Percentiles rank a stretch among this genome's conserved stretches.
Evolutionary conservation across 2,113 vertebrate genomes (phyloP).

Genomic region (Corythornis madagascariensis): DNA sequence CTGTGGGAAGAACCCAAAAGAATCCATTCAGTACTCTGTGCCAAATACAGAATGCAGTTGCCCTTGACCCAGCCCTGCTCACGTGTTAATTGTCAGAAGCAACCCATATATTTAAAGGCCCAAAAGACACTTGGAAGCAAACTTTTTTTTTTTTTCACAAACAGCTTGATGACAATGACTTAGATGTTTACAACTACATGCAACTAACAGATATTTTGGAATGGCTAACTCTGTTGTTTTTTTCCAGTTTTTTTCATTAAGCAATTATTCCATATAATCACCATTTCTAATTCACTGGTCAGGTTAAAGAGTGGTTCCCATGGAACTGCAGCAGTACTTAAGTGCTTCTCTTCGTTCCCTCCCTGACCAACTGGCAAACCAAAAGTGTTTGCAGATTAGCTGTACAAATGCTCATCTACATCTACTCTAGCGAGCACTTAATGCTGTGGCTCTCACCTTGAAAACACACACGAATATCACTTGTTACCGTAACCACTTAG

Average conservation of each 20-base stretch:
- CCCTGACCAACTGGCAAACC: not conserved
- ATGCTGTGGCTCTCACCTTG: not conserved
- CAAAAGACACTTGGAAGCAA: not conserved
- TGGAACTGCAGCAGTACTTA: not conserved
- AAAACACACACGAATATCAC: not conserved
- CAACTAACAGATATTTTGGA: not conserved
- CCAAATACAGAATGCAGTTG: not conserved
- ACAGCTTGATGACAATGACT: not conserved
- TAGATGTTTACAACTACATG: not conserved
- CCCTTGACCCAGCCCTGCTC: not conserved
- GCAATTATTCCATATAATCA: not conserved
- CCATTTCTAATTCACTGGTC: not conserved
- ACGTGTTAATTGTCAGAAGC: not conserved
- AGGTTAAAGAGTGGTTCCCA: not conserved
- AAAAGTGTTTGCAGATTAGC: not conserved
- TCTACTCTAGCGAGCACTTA: not conserved
- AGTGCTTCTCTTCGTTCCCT: not conserved
- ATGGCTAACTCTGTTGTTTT: not conserved
- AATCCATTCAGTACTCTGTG: not conserved
- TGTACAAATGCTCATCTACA: not conserved
- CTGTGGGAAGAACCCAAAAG: not conserved
- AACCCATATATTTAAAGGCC: not conserved
- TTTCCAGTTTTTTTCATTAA: not conserved
- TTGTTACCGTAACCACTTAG: not conserved
- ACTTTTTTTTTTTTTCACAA: not conserved